Evolutionary conservation across 1,140 invertebrate genomes (phyloP), one percentile per base, ranked within the genome.

Genomic region (Campoletis sonorensis): DNA sequence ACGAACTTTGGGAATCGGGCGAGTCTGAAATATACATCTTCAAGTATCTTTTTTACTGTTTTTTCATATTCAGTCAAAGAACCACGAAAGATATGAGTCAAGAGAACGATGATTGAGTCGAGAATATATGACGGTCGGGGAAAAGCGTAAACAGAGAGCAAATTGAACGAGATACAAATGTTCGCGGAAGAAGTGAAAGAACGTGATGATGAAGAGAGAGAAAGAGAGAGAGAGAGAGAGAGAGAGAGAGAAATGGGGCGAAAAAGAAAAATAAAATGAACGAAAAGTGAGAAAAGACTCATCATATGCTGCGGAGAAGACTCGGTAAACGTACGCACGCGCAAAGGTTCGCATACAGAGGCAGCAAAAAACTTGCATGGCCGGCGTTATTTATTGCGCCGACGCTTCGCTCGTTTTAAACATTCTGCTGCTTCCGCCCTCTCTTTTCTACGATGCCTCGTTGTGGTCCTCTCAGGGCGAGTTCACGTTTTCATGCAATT

Each of bases 401-500:
- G 73, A 77, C 73, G 73, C 30, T 77, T 61, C 49, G 54, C 73
- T 13, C 40, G 8, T 40, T 30, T 23, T 30, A 10, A 70, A 27
- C 26, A 27, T 30, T 64, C 21, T 51, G 18, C 16, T 26, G 8
- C 23, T 23, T 4, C 61, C 61, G 61, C 54, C 18, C 7, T 78
- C 51, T n/a, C 72, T 64, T 68, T 79, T n/a, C 51, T 16, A 67
- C 83, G 18, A n/a, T 23, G 49, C 26, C 16, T 40, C 40, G 15
- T 11, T 27, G 27, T 61, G 51, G 51, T 58, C 73, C 72, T 11
- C n/a, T 18, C 4, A 26, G 72, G 45, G 72, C 72, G 72, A 64
- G 23, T 26, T 51, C 26, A 72, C 80, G 67, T 81, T 85, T 86
- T 85, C 83, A 73, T 82, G 81, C 80, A 80, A 79, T 81, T 87